These are phyloP conservation scores for Biston betularia DNA, from an alignment of 2,888 invertebrate genomes.

Conservation along the genomic window DNA sequence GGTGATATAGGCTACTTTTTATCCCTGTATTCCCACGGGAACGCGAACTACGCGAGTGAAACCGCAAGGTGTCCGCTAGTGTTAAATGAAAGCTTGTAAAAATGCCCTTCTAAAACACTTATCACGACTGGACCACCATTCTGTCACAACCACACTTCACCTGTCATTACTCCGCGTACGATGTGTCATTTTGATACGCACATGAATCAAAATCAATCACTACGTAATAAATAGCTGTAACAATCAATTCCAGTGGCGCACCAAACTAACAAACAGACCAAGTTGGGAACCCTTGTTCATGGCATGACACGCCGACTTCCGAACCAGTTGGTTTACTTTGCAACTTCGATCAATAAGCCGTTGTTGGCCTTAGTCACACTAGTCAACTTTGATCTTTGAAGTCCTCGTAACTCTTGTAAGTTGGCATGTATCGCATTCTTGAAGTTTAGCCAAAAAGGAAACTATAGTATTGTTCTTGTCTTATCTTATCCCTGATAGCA, in stretches of 20 bases:
- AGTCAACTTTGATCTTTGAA: slow-evolving; percentile 19
- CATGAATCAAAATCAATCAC: slow-evolving; percentile 18
- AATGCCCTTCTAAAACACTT: too few relatives aligned
- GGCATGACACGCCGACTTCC: slow-evolving; percentile 36
- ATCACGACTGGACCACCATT: too few relatives aligned
- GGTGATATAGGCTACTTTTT: too few relatives aligned
- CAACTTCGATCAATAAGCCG: slow-evolving; percentile 28
- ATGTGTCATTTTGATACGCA: not conserved
- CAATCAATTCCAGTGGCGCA: slow-evolving; percentile 23
- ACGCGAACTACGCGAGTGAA: too few relatives aligned
- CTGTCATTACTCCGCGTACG: too few relatives aligned
- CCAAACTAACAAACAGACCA: slow-evolving; percentile 28
- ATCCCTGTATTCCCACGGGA: too few relatives aligned
- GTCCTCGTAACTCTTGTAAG: not conserved
- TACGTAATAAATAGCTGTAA: slow-evolving; percentile 11
- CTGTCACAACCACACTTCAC: too few relatives aligned
- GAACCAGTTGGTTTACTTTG: slow-evolving; percentile 31
- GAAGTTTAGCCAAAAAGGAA: not conserved
- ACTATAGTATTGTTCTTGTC: not conserved
- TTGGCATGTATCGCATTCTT: slow-evolving; percentile 3
- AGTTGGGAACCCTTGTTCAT: slow-evolving; percentile 30
- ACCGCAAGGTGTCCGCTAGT: too few relatives aligned
- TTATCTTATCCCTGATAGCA: too few relatives aligned
- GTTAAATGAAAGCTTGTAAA: too few relatives aligned
- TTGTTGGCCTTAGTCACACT: slow-evolving; percentile 19